These are phyloP conservation scores for Catagonus wagneri DNA, from an alignment of 2,113 vertebrate species.

Conservation along the genomic window DNA sequence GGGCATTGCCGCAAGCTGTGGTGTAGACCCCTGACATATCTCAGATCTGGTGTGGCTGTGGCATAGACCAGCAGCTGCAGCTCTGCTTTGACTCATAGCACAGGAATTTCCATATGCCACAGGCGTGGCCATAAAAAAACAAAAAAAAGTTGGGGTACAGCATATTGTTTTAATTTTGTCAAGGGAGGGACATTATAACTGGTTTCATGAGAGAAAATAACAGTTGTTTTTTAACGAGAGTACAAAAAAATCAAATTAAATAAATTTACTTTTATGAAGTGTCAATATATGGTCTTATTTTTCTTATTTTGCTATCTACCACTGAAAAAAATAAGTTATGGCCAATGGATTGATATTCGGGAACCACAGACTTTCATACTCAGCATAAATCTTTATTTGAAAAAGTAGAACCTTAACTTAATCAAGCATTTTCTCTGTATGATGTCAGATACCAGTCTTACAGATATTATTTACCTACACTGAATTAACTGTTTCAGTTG, in stretches of 20 bases:
- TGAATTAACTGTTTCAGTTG: not conserved
- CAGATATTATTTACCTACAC: not conserved
- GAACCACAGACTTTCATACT: not conserved
- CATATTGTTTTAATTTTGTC: slow-evolving; percentile 45
- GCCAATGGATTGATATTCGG: not conserved
- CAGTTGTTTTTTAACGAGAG: not conserved
- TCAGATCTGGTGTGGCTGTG: too few species aligned
- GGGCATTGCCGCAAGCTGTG: too few species aligned
- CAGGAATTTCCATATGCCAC: too few species aligned
- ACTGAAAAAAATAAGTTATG: slow-evolving; percentile 27
- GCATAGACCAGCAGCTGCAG: too few species aligned
- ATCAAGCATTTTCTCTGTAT: not conserved
- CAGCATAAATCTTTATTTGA: not conserved
- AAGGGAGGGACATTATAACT: not conserved
- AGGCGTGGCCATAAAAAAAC: too few species aligned
- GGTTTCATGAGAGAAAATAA: not conserved
- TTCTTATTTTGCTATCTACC: not conserved
- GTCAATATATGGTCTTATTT: not conserved
- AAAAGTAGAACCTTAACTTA: slow-evolving; percentile 12
- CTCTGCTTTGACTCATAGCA: too few species aligned
- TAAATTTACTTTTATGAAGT: slow-evolving; percentile 14
- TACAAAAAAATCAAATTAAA: not conserved
- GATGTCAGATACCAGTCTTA: not conserved
- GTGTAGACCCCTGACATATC: too few species aligned
- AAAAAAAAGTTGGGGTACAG: not conserved